Conservation (phyloP, 2,888 invertebrate genomes). For the Euplexia lucipara region DNA sequence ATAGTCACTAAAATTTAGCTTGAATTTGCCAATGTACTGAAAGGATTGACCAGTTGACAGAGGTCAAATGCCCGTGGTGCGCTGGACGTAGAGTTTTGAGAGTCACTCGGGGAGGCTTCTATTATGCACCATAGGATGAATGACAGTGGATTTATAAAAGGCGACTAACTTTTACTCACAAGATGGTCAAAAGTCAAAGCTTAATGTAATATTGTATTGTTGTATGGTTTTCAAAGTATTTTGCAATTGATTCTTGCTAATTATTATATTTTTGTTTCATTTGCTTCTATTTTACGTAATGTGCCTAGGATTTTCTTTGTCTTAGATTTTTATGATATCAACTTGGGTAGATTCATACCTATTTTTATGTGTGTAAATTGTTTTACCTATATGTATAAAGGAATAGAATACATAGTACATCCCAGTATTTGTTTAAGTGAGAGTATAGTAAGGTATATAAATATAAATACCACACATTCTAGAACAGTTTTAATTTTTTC, state of each 20-base stretch:
- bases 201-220: not conserved
- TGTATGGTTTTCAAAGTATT: conserved; percentile 19
- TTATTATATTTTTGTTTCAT: not conserved
- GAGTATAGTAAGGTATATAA: not conserved
- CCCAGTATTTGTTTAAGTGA: not conserved
- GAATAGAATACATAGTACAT: not conserved
- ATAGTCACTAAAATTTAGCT: too few species aligned
- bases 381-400: not conserved
- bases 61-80: too few species aligned
- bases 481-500: not conserved
- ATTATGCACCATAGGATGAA: too few species aligned
- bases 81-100: too few species aligned
- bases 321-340: too few species aligned
- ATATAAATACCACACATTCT: not conserved
- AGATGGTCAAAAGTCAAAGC: not conserved
- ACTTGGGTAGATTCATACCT: not conserved
- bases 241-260: conserved; percentile 4
- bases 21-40: too few species aligned
- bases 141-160: not conserved
- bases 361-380: not conserved
- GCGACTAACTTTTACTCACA: too few species aligned
- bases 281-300: not conserved
- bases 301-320: too few species aligned
- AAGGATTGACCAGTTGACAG: too few species aligned
- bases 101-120: too few species aligned